Conservation (phyloP, 2,113 vertebrate genomes). For the Rhea americana region DNA sequence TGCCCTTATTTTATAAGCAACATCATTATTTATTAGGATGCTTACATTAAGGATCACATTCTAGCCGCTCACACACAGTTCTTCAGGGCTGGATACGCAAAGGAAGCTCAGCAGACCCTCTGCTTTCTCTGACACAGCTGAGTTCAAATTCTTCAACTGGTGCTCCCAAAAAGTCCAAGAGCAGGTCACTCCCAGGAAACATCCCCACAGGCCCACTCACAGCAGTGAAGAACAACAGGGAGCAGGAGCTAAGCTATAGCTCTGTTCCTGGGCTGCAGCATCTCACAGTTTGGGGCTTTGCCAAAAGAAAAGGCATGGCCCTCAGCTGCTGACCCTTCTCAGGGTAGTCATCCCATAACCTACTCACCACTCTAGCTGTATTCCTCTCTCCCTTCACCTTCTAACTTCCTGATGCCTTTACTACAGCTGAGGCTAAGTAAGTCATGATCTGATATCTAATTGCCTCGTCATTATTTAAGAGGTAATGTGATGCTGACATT, state of each 20-base stretch:
- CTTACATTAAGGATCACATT: neutral
- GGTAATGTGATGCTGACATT: conserved; percentile 14
- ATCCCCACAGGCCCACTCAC: neutral
- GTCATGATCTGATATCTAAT: conserved; percentile 8
- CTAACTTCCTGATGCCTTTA: conserved; percentile 11
- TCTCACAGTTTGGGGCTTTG: neutral
- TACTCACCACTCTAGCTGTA: neutral
- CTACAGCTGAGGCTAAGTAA: conserved; percentile 2
- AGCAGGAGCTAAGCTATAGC: neutral
- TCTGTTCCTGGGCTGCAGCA: neutral
- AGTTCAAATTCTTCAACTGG: neutral
- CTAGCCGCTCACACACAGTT: neutral
- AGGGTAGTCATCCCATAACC: neutral
- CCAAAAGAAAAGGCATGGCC: rapidly evolving
- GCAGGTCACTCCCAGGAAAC: neutral
- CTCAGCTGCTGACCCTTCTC: neutral
- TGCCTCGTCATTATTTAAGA: neutral
- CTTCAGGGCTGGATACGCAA: neutral
- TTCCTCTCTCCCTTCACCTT: neutral
- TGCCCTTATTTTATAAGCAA: neutral
- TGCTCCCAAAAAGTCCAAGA: neutral
- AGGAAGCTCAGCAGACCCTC: neutral
- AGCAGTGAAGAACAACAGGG: rapidly evolving
- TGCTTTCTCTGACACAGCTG: rapidly evolving
- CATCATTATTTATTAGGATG: neutral